A percentile compares a stretch with the other conserved stretches of the same genome.
phyloP scores from a whole-genome alignment of 2,888 invertebrate species.

The Cheilosia urbana region DNA sequence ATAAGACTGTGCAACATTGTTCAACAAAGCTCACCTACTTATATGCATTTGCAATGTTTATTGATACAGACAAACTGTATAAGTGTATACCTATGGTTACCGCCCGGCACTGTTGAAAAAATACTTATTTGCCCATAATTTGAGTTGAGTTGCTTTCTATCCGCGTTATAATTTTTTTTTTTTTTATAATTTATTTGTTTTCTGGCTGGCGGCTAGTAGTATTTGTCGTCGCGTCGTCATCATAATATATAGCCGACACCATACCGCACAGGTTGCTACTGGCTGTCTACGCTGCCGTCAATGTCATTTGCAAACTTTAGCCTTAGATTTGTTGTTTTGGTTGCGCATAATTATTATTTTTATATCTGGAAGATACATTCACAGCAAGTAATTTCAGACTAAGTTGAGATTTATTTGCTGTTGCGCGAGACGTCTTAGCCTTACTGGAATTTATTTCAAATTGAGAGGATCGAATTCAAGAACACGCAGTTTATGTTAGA shows the following conservation, averaged over 20 bases:
- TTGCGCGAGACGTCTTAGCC: neutral
- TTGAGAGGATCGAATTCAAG: slow-evolving; percentile 1
- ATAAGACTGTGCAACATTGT: slow-evolving; percentile 40
- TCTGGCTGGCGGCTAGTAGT: neutral
- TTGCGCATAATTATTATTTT: slow-evolving; percentile 19
- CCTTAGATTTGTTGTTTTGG: neutral
- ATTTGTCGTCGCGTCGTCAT: neutral
- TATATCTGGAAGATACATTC: slow-evolving; percentile 23
- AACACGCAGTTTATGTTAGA: no score
- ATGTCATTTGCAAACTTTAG: slow-evolving; percentile 36
- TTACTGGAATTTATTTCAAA: neutral
- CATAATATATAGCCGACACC: neutral
- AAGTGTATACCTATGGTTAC: neutral
- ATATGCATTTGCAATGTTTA: slow-evolving; percentile 19
- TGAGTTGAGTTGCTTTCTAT: slow-evolving; percentile 37
- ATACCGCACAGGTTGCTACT: slow-evolving; percentile 10
- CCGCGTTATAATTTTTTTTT: slow-evolving; percentile 27
- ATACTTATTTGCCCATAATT: slow-evolving; percentile 39
- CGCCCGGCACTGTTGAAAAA: neutral
- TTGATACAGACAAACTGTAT: neutral
- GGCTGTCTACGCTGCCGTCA: slow-evolving; percentile 18
- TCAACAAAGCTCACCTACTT: slow-evolving; percentile 9
- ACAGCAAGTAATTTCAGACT: neutral
- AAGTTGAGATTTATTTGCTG: slow-evolving; percentile 26
- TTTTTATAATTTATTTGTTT: neutral